Evolutionary conservation across 1,140 invertebrate genomes (phyloP), one percentile per base, ranked within the genome.

Genomic region (Trachelipus rathkii): DNA sequence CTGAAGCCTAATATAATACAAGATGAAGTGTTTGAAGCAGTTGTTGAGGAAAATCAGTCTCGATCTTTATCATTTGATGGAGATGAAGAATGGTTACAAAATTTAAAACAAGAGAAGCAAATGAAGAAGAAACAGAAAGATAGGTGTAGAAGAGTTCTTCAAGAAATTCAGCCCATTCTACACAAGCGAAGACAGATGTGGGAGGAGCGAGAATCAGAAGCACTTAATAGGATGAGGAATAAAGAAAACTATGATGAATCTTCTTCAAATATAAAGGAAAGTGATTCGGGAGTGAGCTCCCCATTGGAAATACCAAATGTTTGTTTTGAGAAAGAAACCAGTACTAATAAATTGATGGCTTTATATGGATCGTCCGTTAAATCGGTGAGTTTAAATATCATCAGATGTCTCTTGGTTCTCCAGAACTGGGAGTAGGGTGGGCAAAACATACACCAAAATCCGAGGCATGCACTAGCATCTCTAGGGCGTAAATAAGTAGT

Each of bases 61-160:
- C 11, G 19, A 15, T 13, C 4, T 60, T 15, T 19, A 19, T 15
- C 11, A 19, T 15, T 60, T 60, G 50, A 60, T 60, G 50, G 19
- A 60, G 50, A 60, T 60, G 50, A 19, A 60, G 19, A 13, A 19
- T 60, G 50, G 50, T 19, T 60, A 15, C 50, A 60, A 19, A 60
- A 19, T 19, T 19, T 60, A 15, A 60, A 60, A 60, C 11, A 13
- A 15, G 50, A 60, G 50, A 60, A 60, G 8, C 50, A 60, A 15
- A 60, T 60, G 50, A 60, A 60, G 50, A 60, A 60, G 19, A 60
- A 60, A 19, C 50, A 60, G 50, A 60, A 19, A 60, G 50, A 15
- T 60, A 2, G 50, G 19, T 60, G 50, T 19, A 60, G 50, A 8
- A 60, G 50, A 60, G 50, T 60, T 15, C 19, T 60, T 13, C 50